Base-by-base conservation (phyloP, 1,140 invertebrate species). In the Drosophila insularis region DNA sequence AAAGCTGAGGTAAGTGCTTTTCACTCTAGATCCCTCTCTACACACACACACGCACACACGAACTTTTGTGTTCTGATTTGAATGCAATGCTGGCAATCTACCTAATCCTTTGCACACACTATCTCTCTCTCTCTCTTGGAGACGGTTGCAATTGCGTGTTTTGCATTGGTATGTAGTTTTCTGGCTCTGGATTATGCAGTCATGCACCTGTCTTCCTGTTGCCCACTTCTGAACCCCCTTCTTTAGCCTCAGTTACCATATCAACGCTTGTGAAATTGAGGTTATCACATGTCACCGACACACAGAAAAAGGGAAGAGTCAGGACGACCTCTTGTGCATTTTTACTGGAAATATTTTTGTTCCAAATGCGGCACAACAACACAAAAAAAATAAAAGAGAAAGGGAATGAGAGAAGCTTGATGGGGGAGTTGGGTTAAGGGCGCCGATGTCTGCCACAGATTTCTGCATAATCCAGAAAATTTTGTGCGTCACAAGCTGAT, bases 271-370 rank as follows among this genome's bases (percentile, higher is more conserved):
- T 62, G 68, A 75, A 79, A 87, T 82, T 87, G 84, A 73, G 82
- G 84, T 81, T 86, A 81, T 86, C 78, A 68, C 81, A 81, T 86
- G 81, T 81, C 81, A 81, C 70, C 74, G 68, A 78, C 81, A 75
- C 78, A 79, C 43, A 50, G 8, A 46, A 21, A 10, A 21, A 4
- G n/a, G 7, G 2, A 1, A 50, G 43, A 21, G 10, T 21, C 8
- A 50, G 43, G 21, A 0, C 11, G 43, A 21, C n/a, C 55, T 58
- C 54, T 43, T 37, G 31, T 60, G 35, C 17, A 39, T 66, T 74
- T 75, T 62, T 63, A 62, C 31, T 39, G 14, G 19, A 67, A 66
- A n/a, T 60, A 55, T 74, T 59, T 43, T 75, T 54, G 59, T 74
- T 58, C 55, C 6, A 32, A 40, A 31, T 56, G 53, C 17, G 40